Base-by-base conservation (phyloP, 2,888 invertebrate species). In the Anoncus sp. region DNA sequence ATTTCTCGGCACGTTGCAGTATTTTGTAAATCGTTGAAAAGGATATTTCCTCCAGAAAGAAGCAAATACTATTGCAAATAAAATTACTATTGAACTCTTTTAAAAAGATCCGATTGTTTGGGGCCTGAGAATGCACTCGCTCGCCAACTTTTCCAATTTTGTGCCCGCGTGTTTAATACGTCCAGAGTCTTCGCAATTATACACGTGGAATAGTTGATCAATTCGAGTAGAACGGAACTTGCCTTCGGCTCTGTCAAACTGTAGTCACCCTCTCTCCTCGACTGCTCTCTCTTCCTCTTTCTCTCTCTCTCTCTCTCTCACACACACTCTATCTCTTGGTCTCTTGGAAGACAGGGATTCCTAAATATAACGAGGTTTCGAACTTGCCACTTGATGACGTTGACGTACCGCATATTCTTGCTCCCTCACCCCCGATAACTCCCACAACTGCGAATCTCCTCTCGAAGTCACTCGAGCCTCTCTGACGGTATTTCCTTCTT, bases 361-460 rank as follows among this genome's bases (percentile, higher is more conserved):
- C 55, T 27, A 27, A 45, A 47, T 81, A 35, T 80, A 81, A 81
- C 83, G 82, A 82, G 80, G 71, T 82, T 80, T 74, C 60, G 55
- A 81, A 82, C 84, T 84, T 82, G 75, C 70, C 76, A 80, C 82
- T 81, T 69, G 81, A 51, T 75, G 20, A 62, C 59, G 49, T 45
- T 75, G 49, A 51, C 31, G 49, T 62, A 49, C 55, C 62, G 55
- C 55, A 74, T 71, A 74, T 78, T 78, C 74, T 65, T 60, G 63
- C 4, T 65, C 53, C 55, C n/a, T n/a, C n/a, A n/a, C n/a, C 14
- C 24, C 51, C 59, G 53, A 22, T 35, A 57, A 57, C 45, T 69
- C 35, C 10, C 20, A 66, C 38, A 20, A 51, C 60, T 60, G 38
- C 31, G 62, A 71, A 55, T 62, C 62, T 43, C 63, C 59, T 40